A percentile compares a stretch with the other conserved stretches of the same genome.
These are phyloP conservation scores for Sebastes steindachneri DNA, from an alignment of 2,797 vertebrate species.

Conservation along the genomic window DNA sequence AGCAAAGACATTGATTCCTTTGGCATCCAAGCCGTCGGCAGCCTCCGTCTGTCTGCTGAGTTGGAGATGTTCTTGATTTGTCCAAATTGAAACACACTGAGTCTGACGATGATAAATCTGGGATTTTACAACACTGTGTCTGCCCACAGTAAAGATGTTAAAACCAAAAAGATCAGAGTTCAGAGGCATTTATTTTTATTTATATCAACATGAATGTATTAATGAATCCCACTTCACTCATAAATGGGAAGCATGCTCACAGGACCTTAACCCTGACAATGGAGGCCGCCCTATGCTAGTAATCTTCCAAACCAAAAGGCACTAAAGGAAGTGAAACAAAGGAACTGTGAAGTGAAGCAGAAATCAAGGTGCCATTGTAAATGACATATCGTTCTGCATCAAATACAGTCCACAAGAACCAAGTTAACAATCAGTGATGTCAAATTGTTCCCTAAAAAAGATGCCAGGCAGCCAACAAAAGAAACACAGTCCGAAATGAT, in stretches of 20 bases:
- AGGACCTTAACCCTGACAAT: neutral
- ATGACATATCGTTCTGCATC: neutral
- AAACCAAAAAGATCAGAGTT: neutral
- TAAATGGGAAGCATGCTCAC: neutral
- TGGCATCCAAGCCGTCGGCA: neutral
- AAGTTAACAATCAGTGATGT: neutral
- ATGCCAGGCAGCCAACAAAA: neutral
- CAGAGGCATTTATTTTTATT: neutral
- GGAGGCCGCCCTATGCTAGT: neutral
- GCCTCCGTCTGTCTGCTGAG: neutral
- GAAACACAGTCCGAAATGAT: neutral
- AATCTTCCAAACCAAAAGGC: neutral
- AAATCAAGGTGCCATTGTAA: neutral
- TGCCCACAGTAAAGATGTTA: neutral
- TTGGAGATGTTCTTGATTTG: neutral
- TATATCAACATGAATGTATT: neutral
- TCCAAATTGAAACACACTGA: neutral
- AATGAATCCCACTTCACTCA: neutral
- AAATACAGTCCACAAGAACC: neutral
- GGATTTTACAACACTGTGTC: neutral
- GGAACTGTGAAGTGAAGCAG: neutral
- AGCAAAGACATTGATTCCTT: slow-evolving; percentile 22
- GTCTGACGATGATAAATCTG: neutral
- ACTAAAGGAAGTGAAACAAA: neutral
- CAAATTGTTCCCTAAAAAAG: neutral